These are phyloP conservation scores for Tapirus indicus DNA, from an alignment of 2,797 vertebrate genomes.

Conservation along the genomic window DNA sequence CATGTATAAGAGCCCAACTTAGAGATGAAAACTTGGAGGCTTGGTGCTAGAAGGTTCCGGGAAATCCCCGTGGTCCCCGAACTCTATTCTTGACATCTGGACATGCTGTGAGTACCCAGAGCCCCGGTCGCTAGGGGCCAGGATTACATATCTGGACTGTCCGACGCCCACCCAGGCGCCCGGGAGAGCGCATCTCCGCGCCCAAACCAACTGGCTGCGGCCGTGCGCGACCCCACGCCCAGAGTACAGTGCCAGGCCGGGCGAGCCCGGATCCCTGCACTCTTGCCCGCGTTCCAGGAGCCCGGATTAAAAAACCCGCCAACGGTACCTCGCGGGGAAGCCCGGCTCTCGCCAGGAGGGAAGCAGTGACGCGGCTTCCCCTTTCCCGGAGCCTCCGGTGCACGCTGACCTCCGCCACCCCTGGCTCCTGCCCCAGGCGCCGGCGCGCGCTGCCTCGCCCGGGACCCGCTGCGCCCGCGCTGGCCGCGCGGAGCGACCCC, in stretches of 20 bases:
- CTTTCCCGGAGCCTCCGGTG: background rate
- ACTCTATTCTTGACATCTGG: background rate
- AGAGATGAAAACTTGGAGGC: constrained; percentile 33
- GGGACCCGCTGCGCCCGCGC: background rate
- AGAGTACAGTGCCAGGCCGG: fast-evolving
- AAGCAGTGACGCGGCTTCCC: background rate
- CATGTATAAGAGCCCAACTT: background rate
- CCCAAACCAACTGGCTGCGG: background rate
- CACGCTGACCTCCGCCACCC: constrained; percentile 19
- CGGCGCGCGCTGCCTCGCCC: background rate
- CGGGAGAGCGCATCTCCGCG: background rate
- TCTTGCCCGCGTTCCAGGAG: background rate
- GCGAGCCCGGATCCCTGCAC: background rate
- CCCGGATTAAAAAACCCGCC: constrained; percentile 16
- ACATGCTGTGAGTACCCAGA: background rate
- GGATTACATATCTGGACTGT: background rate
- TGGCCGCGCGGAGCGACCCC: background rate
- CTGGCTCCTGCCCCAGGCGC: background rate
- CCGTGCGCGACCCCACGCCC: background rate
- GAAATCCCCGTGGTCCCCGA: background rate
- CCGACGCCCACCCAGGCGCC: background rate
- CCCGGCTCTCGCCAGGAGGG: background rate
- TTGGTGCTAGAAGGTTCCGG: background rate
- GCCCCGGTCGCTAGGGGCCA: background rate
- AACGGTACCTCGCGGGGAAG: constrained; percentile 4